Conservation (phyloP, 2,797 vertebrate species). For the Sebastes umbrosus region DNA sequence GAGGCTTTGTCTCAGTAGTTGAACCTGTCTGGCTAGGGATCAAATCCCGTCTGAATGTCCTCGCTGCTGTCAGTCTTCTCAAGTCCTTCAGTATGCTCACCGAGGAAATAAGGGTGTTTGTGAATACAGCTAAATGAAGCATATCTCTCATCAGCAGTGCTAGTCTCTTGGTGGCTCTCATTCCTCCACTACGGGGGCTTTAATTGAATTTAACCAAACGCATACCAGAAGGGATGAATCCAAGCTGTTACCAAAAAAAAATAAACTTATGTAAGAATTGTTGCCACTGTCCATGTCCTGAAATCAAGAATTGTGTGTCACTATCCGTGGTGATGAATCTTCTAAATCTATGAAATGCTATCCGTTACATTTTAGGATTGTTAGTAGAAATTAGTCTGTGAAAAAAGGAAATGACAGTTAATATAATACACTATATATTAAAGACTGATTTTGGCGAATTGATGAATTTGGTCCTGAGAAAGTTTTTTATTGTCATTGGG, state of each 20-base stretch:
- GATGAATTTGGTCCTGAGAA: not conserved
- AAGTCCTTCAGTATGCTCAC: not conserved
- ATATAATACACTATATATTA: too few relatives aligned
- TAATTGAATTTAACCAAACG: constrained; percentile 12
- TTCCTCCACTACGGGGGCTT: constrained; percentile 4
- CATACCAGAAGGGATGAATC: not conserved
- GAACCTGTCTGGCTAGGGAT: constrained; percentile 43
- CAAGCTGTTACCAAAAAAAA: not conserved
- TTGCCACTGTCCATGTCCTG: not conserved
- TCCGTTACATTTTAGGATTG: not conserved
- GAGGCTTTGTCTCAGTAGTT: constrained; percentile 32
- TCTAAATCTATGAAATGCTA: not conserved
- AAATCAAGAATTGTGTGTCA: not conserved
- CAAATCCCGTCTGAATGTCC: constrained; percentile 31
- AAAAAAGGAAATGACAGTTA: not conserved
- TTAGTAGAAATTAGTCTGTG: not conserved
- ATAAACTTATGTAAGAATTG: not conserved
- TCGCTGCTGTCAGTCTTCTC: not conserved
- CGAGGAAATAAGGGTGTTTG: constrained; percentile 14
- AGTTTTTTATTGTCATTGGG: not conserved
- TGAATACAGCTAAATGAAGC: constrained; percentile 39
- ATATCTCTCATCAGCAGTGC: constrained; percentile 17
- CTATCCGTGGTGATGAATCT: not conserved
- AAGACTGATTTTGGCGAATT: too few relatives aligned
- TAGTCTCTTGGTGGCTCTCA: not conserved